Conservation (phyloP, 2,113 vertebrate species). For the Malurus cyaneus region DNA sequence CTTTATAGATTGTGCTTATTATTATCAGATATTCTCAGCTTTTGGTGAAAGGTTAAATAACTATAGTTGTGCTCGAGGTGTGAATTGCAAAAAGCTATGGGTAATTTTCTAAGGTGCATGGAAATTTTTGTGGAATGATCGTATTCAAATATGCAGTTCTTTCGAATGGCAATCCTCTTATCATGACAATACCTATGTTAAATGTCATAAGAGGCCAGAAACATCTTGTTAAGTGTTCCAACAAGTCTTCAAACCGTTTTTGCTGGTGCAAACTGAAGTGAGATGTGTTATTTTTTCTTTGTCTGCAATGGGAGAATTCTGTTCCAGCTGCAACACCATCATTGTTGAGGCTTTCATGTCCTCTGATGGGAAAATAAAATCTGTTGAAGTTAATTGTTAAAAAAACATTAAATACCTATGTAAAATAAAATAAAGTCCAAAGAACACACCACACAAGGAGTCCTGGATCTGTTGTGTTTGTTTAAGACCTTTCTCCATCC, state of each 20-base stretch:
- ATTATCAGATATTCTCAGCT: conserved; percentile 16
- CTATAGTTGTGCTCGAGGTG: background rate
- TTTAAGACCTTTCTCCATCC: background rate
- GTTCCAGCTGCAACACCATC: background rate
- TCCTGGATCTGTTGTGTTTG: background rate
- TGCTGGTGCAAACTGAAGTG: background rate
- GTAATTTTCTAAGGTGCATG: background rate
- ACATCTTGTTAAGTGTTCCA: background rate
- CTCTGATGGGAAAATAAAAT: background rate
- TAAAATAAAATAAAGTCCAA: background rate
- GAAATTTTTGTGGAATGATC: background rate
- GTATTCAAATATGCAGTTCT: background rate
- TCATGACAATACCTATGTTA: background rate
- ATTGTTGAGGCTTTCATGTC: background rate
- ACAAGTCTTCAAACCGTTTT: background rate
- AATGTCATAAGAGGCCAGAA: background rate
- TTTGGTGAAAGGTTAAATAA: conserved; percentile 54
- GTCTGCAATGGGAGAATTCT: background rate
- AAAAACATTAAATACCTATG: background rate
- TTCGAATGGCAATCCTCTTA: background rate
- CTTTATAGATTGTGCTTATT: conserved; percentile 44
- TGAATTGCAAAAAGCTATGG: background rate
- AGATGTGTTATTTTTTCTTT: background rate
- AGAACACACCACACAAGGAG: background rate
- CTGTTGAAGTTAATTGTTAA: background rate